Evolutionary conservation across 2,113 vertebrate genomes (phyloP), one percentile per base, ranked within the genome.

Genomic region (Erpornis zantholeuca): DNA sequence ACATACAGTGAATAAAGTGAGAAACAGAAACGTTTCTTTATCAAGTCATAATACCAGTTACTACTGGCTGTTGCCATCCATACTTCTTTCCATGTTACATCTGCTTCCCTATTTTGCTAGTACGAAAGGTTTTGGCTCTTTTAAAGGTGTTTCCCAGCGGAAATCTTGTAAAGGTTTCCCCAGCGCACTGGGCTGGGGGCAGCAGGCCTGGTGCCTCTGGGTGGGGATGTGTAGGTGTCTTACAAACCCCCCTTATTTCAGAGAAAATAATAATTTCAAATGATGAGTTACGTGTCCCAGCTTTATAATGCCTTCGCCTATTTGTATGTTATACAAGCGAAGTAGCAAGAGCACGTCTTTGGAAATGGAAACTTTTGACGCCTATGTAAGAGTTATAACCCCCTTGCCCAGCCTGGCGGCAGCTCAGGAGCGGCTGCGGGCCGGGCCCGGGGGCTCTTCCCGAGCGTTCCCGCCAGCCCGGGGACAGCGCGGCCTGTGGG

Each of bases 141-240:
- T 42, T 4, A 18, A 7, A n/a, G 6, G 25, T 53, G 22, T 38
- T 57, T 50, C 7, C 15, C 2, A 0, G 49, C 0, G 1, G n/a
- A n/a, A n/a, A n/a, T n/a, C n/a, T n/a, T n/a, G n/a, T n/a, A n/a
- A n/a, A n/a, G n/a, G n/a, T n/a, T n/a, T n/a, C n/a, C n/a, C n/a
- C 2, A 0, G 49, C 0, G 1, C 17, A 20, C 31, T 12, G 6
- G 33, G 33, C 0, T 0, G 0, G 47, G n/a, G 20, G 4, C 27
- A 2, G 5, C 44, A 7, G 45, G 0, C n/a, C 35, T 17, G 4
- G 1, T 40, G 49, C 27, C 6, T 18, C 7, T 4, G 21, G 3
- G 0, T 3, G 7, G 9, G 11, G 8, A 7, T 5, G 17, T 22
- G 7, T 12, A 6, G 8, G 20, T 33, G 25, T 36, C 36, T 70